phyloP scores from a whole-genome alignment of 1,140 invertebrate genomes.

The Elysia chlorotica region DNA sequence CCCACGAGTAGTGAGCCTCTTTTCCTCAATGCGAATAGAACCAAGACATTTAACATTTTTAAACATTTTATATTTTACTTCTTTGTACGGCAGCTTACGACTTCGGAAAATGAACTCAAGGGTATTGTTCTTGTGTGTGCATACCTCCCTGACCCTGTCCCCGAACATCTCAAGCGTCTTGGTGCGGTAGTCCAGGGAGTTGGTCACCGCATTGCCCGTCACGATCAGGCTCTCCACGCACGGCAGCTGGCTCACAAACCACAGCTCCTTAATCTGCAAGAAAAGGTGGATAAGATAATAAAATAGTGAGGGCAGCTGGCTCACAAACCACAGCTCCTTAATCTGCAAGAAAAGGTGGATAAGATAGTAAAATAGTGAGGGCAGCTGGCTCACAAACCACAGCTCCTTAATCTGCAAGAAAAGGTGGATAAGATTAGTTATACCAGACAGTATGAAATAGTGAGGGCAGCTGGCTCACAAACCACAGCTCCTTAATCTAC shows the following conservation, averaged over 20 bases:
- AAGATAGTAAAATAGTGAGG: too few relatives aligned
- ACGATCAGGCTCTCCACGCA: constrained; percentile 84
- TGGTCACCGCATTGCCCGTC: constrained; percentile 87
- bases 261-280: constrained; percentile 83
- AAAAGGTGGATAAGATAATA: too few relatives aligned
- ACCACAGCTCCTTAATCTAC: constrained; percentile 81
- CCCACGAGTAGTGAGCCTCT: too few relatives aligned
- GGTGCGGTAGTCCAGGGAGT: constrained; percentile 85
- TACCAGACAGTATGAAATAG: too few relatives aligned
- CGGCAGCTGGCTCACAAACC: constrained; percentile 78
- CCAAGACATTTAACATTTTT: too few relatives aligned
- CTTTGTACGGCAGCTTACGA: too few relatives aligned
- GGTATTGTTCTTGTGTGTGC: not conserved
- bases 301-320: constrained; percentile 54
- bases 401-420: constrained; percentile 86
- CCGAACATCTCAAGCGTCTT: constrained; percentile 73
- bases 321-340: constrained; percentile 80
- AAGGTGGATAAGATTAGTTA: too few relatives aligned
- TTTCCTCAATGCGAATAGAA: too few relatives aligned
- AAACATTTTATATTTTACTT: too few relatives aligned
- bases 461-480: constrained; percentile 81
- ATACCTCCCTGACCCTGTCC: constrained; percentile 57
- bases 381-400: constrained; percentile 76
- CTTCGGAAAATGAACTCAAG: too few relatives aligned
- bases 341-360: constrained; percentile 84